Evolutionary conservation across 2,797 vertebrate species (phyloP), one percentile per base, ranked within the genome.

Genomic region (Esox masquinongy): DNA sequence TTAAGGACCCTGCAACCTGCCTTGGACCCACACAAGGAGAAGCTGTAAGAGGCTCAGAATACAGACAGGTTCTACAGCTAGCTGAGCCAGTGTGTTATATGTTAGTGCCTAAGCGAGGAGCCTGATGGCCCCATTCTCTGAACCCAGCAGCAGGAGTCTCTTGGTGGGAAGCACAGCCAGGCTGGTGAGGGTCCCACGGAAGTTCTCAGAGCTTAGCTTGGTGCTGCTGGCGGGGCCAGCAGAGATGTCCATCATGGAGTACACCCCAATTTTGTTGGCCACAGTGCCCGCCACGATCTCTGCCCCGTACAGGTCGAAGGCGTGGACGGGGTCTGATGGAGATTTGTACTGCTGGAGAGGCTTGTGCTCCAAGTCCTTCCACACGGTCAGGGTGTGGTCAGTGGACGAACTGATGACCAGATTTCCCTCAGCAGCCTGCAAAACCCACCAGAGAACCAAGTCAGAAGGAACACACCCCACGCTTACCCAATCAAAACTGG

Each of bases 131-230:
- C 98, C 96, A 0, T 99, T 99, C 84, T 99, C 98, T 0, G 98
- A 99, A 82, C 97, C 98, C 87, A 99, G 93, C 75, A 99, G 94
- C 74, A 99, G 92, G 1, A 99, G 97, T 87, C 97, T 95, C 90
- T 98, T 99, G 0, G 95, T 97, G 81, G 98, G 96, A 80, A 99
- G 94, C 82, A 99, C 94, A 0, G 96, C 96, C 83, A 99, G 91
- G 92, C 96, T 98, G 85, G 98, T 98, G 83, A 99, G 86, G 0
- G 97, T 99, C n/a, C 98, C 98, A 0, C 96, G 95, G 88, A 99
- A 99, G 91, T 99, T 99, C 92, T 99, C 97, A 0, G 96, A 96
- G 91, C 97, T 99, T 82, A 99, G 95, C 87, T 98, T 99, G 77
- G 96, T 98, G 19, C 94, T 94, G 84, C 95, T 96, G 50, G 88